These are phyloP conservation scores for Elgonia sp. DNA, from an alignment of 2,888 invertebrate species.

Conservation along the genomic window DNA sequence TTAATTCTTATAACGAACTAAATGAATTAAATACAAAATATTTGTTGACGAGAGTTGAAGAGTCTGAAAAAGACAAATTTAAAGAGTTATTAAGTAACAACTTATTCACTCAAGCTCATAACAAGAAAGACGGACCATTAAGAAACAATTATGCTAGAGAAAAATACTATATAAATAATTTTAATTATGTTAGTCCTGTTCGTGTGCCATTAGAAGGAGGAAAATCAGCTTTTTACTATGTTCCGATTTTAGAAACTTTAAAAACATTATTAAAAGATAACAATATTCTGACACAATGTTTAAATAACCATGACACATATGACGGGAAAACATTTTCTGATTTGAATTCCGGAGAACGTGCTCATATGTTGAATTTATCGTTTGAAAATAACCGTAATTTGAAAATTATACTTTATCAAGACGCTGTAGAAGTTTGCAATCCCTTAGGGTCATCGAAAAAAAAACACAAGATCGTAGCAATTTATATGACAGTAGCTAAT, in stretches of 20 bases:
- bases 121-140: constrained; percentile 22
- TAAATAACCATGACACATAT: constrained; percentile 26
- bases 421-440: constrained; percentile 37
- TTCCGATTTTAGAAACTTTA: constrained; percentile 36
- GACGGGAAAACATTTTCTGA: constrained; percentile 19
- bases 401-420: constrained; percentile 20
- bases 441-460: constrained; percentile 31
- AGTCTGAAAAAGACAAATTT: constrained; percentile 6
- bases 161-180: constrained; percentile 26
- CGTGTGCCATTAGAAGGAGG: constrained; percentile 1
- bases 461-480: no score
- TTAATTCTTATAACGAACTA: constrained; percentile 29
- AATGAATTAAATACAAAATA: constrained; percentile 35
- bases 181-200: constrained; percentile 39
- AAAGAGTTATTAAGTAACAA: constrained; percentile 22
- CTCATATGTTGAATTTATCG: neutral
- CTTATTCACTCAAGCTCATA: constrained; percentile 40
- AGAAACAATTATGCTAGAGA: constrained; percentile 17
- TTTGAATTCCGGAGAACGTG: constrained; percentile 15
- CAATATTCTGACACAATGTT: constrained; percentile 33
- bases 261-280: constrained; percentile 21
- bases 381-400: constrained; percentile 18
- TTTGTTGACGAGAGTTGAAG: constrained; percentile 12
- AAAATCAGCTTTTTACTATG: constrained; percentile 29
- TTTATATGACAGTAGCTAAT: no score